These are phyloP conservation scores for Baryphthengus martii DNA, from an alignment of 2,113 vertebrate genomes.

Conservation along the genomic window DNA sequence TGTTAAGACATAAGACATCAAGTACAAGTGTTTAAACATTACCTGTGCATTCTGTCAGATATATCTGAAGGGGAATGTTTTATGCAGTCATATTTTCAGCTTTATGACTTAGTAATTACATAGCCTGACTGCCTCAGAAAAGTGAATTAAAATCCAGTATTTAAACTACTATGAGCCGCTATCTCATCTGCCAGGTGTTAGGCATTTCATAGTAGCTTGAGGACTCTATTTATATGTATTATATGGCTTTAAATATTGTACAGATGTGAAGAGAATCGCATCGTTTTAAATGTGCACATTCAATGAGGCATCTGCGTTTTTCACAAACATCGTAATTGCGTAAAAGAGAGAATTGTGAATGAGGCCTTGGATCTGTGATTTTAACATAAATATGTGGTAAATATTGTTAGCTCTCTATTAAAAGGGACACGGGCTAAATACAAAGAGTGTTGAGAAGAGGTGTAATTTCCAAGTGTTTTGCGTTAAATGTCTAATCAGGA, in stretches of 20 bases:
- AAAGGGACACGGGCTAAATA: background rate
- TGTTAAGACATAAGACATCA: background rate
- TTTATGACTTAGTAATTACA: constrained; percentile 68
- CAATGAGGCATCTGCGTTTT: constrained; percentile 5
- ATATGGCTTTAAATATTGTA: constrained; percentile 64
- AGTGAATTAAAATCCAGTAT: constrained; percentile 72
- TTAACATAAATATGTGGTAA: constrained; percentile 58
- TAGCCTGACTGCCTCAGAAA: constrained; percentile 61
- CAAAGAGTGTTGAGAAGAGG: background rate
- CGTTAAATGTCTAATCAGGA: constrained; percentile 31
- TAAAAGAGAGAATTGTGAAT: constrained; percentile 14
- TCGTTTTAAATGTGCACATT: constrained; percentile 9
- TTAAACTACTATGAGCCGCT: constrained; percentile 59
- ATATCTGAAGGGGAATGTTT: constrained; percentile 52
- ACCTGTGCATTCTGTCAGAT: constrained; percentile 32
- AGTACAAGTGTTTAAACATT: constrained; percentile 46
- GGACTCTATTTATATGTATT: constrained; percentile 62
- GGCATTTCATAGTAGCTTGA: constrained; percentile 50
- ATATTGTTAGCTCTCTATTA: constrained; percentile 50
- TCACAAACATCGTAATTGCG: constrained; percentile 43
- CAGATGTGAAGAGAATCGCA: constrained; percentile 51
- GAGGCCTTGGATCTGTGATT: constrained; percentile 34
- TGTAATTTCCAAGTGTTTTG: constrained; percentile 33
- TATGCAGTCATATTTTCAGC: constrained; percentile 54
- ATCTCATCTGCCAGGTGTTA: constrained; percentile 73